Evolutionary conservation across 1,140 invertebrate species (phyloP), one percentile per base, ranked within the genome.

Genomic region (Pseudomyrmex dendroicus): DNA sequence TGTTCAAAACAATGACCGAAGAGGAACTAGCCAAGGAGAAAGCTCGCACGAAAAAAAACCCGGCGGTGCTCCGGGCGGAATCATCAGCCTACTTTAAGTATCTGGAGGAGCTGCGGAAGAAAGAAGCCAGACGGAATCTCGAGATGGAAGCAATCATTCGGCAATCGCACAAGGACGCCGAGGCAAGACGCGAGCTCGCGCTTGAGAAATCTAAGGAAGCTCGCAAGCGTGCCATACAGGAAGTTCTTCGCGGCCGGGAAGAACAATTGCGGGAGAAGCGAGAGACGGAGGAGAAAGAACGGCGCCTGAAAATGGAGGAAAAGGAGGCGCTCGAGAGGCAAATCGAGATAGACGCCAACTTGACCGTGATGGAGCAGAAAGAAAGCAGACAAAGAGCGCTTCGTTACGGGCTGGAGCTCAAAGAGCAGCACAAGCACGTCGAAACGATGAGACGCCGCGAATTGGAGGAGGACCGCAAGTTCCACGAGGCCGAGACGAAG

Each of bases 81-180:
- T 80, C 89, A 13, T 22, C 86, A 9, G 84, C 86, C 50, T 91
- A 91, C 59, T n/a, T 90, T 25, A 70, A 57, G 46, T 88, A 89
- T 54, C 17, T 91, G 4, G 86, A 90, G 17, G 68, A 86, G 7
- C 56, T 91, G 22, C 66, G 80, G 25, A 73, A 72, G 10, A 84
- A 91, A 13, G 86, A 91, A 20, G 73, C 63, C 0, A 86, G 17
- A 46, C 86, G 89, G 35, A 63, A 89, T 12, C 12, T 77, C 4
- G 89, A 90, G 35, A 48, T 88, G 25, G 89, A 91, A 3, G 72
- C 54, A 0, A 72, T 87, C 44, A 15, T 91, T 7, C 70, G 77
- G 20, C 35, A 86, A 0, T 86, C 82, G n/a, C 46, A 20, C 54
- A 63, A 73, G 25, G 74, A 86, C n/a, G 57, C 35, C 8, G 25